Evolutionary conservation across 2,888 invertebrate genomes (phyloP).

Genomic region (Apamea sordens): DNA sequence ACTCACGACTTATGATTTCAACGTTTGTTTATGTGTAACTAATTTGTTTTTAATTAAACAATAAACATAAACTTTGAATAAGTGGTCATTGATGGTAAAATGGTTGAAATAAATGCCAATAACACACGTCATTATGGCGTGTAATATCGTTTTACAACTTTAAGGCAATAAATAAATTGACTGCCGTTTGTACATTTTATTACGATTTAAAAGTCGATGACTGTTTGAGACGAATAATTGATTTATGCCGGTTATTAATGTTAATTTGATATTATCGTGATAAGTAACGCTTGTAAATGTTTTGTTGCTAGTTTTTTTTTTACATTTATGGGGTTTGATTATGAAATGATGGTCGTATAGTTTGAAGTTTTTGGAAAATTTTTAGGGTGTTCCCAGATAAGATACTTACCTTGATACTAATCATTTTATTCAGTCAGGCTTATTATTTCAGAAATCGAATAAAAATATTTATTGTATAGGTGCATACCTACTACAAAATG

Average conservation of each 20-base stretch:
- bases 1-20: slow-evolving; percentile 38
- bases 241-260: slow-evolving; percentile 88
- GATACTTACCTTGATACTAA: background rate
- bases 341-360: background rate
- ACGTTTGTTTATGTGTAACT: slow-evolving; percentile 73
- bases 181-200: slow-evolving; percentile 90
- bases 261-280: slow-evolving; percentile 83
- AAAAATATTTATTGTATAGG: background rate
- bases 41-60: slow-evolving; percentile 86
- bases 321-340: slow-evolving; percentile 43
- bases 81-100: slow-evolving; percentile 87
- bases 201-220: slow-evolving; percentile 90
- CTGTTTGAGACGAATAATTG: slow-evolving; percentile 88
- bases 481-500: background rate
- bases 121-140: slow-evolving; percentile 89
- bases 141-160: slow-evolving; percentile 90
- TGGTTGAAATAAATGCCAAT: slow-evolving; percentile 88
- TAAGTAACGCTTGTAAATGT: slow-evolving; percentile 70
- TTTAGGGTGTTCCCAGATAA: background rate
- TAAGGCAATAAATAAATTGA: slow-evolving; percentile 89
- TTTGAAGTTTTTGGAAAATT: background rate
- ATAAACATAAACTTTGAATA: slow-evolving; percentile 85
- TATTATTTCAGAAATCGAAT: background rate
- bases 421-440: background rate
- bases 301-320: slow-evolving; percentile 52